These are phyloP conservation scores for Mesitornis unicolor DNA, from an alignment of 2,113 vertebrate species.

Conservation along the genomic window DNA sequence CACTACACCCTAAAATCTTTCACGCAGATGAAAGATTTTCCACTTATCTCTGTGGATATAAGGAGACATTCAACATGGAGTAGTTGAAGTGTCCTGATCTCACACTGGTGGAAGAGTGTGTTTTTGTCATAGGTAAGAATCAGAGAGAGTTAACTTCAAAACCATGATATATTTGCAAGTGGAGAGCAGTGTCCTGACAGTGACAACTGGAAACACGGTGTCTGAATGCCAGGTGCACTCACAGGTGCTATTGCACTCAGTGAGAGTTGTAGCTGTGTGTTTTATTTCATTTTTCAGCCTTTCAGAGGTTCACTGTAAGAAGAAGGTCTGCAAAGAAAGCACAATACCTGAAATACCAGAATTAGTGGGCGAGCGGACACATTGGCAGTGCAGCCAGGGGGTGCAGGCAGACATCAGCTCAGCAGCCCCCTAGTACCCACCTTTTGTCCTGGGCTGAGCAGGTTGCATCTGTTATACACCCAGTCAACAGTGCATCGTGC, in stretches of 20 bases:
- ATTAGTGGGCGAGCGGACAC: fast-evolving
- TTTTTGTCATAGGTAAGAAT: neutral
- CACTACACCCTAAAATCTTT: neutral
- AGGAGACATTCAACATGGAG: neutral
- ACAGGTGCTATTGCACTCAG: neutral
- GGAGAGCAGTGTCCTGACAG: neutral
- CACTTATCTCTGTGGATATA: neutral
- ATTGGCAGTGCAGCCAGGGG: neutral
- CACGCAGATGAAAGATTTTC: too few species aligned
- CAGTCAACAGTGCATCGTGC: fast-evolving
- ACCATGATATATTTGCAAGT: neutral
- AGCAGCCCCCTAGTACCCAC: neutral
- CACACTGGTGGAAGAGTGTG: fast-evolving
- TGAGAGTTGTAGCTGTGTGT: neutral
- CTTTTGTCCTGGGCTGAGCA: neutral
- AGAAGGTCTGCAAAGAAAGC: neutral
- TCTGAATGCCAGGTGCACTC: neutral
- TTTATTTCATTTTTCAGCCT: neutral
- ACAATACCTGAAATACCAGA: fast-evolving
- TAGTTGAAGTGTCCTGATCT: neutral
- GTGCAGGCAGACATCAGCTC: neutral
- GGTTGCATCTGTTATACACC: neutral
- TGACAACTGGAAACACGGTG: neutral
- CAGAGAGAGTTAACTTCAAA: neutral
- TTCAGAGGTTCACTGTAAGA: neutral